Evolutionary conservation across 1,140 invertebrate genomes (phyloP).

Genomic region (Lethrus apterus): DNA sequence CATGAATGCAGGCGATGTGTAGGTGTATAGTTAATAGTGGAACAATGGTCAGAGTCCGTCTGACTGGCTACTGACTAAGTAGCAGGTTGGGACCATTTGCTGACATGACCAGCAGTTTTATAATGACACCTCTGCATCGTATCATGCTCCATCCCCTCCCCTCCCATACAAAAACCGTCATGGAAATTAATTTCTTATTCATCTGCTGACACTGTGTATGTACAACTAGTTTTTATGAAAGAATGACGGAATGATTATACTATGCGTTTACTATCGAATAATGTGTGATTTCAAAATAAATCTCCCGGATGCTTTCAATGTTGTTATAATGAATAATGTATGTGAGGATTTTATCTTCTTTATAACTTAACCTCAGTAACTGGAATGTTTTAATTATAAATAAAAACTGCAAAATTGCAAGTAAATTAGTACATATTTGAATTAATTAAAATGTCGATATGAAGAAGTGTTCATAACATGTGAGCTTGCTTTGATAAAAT

Average conservation of each 20-base stretch:
- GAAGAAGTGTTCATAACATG: too few species aligned
- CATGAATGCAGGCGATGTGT: too few species aligned
- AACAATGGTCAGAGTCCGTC: conserved; percentile 8
- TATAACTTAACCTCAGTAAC: not conserved
- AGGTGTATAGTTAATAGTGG: conserved; percentile 10
- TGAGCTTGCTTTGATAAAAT: too few species aligned
- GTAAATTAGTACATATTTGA: too few species aligned
- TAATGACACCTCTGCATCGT: conserved; percentile 38
- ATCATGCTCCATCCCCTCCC: conserved; percentile 29
- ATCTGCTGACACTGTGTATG: conserved; percentile 19
- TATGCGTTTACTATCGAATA: conserved; percentile 9
- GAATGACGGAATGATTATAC: conserved; percentile 9
- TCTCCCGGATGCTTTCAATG: not conserved
- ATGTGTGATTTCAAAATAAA: not conserved
- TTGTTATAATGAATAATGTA: conserved; percentile 1
- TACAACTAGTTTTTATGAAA: conserved; percentile 10
- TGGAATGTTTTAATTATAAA: too few species aligned
- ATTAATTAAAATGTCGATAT: too few species aligned
- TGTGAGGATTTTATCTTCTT: not conserved
- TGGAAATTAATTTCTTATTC: conserved; percentile 38
- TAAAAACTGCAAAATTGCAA: too few species aligned
- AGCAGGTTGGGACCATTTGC: conserved; percentile 40
- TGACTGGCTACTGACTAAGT: conserved; percentile 39
- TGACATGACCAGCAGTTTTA: conserved; percentile 39
- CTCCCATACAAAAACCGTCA: conserved; percentile 33